phyloP scores from a whole-genome alignment of 2,797 vertebrate genomes.

The Silurus aristotelis region DNA sequence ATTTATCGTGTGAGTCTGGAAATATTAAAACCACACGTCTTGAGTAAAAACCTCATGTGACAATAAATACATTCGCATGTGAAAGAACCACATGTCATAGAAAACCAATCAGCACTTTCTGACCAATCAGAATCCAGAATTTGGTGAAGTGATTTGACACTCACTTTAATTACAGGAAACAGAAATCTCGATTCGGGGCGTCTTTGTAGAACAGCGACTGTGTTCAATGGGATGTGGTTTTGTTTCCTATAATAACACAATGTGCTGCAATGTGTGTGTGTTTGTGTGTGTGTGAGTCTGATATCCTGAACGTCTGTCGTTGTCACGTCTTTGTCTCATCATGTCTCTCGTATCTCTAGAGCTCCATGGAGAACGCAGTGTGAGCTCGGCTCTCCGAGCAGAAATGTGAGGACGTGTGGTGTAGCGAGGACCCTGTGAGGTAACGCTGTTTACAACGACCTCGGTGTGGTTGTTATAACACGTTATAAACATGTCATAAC shows the following conservation, averaged over 20 bases:
- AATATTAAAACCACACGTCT: background rate
- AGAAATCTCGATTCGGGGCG: background rate
- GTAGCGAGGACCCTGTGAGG: constrained; percentile 27
- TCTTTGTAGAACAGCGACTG: background rate
- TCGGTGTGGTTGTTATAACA: constrained; percentile 28
- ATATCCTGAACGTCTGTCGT: background rate
- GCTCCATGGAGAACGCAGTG: background rate
- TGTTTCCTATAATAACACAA: background rate
- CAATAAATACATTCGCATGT: background rate
- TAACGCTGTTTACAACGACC: constrained; percentile 33
- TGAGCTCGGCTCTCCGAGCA: background rate
- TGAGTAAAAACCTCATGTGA: background rate
- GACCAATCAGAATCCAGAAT: background rate
- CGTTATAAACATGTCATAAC: constrained; percentile 45
- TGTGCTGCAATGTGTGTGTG: background rate
- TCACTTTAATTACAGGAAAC: background rate
- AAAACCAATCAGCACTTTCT: background rate
- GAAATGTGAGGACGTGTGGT: background rate
- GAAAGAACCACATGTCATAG: background rate
- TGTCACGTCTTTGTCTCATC: constrained; percentile 7
- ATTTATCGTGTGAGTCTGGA: background rate
- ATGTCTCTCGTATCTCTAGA: constrained; percentile 3
- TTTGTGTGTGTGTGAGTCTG: background rate
- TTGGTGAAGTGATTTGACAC: background rate
- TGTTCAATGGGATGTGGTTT: background rate